These are phyloP conservation scores for Meles meles DNA, from an alignment of 2,113 vertebrate species.

Conservation along the genomic window DNA sequence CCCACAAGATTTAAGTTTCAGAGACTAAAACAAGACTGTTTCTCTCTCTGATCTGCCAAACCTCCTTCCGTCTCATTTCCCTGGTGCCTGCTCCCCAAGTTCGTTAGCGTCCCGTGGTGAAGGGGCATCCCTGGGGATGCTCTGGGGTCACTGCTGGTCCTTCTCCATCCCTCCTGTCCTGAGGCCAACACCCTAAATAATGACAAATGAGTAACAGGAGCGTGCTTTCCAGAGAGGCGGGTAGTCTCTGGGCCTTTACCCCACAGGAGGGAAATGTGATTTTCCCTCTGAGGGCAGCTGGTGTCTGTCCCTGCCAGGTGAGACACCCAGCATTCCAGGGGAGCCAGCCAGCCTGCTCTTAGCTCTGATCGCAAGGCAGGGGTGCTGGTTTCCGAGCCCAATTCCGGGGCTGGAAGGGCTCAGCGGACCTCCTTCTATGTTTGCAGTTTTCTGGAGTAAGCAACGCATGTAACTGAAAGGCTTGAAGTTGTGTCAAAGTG, in stretches of 20 bases:
- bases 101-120: not conserved
- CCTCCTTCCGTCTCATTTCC: not conserved
- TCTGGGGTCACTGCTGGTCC: not conserved
- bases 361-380: not conserved
- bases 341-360: slow-evolving; percentile 32
- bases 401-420: not conserved
- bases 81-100: not conserved
- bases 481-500: slow-evolving; percentile 84
- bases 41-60: not conserved
- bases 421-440: slow-evolving; percentile 44
- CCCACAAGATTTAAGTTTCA: not conserved
- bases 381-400: not conserved
- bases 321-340: slow-evolving; percentile 4
- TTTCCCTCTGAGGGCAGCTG: not conserved
- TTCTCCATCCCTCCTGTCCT: not conserved
- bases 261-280: not conserved
- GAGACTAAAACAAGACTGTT: not conserved
- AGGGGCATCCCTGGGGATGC: not conserved
- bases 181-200: not conserved
- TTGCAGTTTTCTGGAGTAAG: slow-evolving; percentile 75
- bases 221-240: not conserved
- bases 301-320: not conserved
- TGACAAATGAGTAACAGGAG: too few relatives aligned
- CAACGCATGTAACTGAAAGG: slow-evolving; percentile 60
- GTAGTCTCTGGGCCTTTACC: not conserved